These are phyloP conservation scores for Cyclina sinensis DNA, from an alignment of 1,140 invertebrate species.

Conservation along the genomic window DNA sequence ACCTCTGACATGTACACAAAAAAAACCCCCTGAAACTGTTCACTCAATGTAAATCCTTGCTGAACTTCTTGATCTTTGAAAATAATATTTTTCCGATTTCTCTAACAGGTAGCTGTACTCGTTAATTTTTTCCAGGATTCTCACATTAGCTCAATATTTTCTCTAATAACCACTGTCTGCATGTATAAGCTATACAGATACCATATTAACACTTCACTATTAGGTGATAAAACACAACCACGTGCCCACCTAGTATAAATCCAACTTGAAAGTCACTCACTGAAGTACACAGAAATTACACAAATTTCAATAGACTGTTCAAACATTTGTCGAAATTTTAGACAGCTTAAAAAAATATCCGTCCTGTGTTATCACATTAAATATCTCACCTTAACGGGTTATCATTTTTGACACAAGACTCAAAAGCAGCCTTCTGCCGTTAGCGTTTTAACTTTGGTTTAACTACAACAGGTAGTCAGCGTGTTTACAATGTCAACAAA, in stretches of 20 bases:
- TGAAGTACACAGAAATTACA: neutral
- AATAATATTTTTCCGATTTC: neutral
- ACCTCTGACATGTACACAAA: too few species aligned
- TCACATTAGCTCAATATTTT: too few species aligned
- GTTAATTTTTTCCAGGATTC: too few species aligned
- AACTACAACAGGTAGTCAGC: neutral
- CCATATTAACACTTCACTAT: neutral
- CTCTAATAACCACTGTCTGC: too few species aligned
- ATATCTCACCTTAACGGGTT: neutral
- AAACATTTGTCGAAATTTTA: slow-evolving; percentile 4
- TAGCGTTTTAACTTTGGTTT: neutral
- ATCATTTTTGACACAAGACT: neutral
- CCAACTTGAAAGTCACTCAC: too few species aligned
- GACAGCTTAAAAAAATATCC: neutral
- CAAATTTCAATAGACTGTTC: neutral
- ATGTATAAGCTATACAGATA: neutral
- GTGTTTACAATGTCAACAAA: slow-evolving; percentile 24
- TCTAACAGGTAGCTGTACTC: neutral
- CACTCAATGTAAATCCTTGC: neutral
- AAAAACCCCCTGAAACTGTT: too few species aligned
- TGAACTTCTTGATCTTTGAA: neutral
- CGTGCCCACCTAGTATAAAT: too few species aligned
- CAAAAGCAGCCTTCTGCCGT: neutral
- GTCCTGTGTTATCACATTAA: too few species aligned
- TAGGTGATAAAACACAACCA: neutral